These are phyloP conservation scores for Entomobrya multifasciata DNA, from an alignment of 2,888 invertebrate genomes.

Conservation along the genomic window DNA sequence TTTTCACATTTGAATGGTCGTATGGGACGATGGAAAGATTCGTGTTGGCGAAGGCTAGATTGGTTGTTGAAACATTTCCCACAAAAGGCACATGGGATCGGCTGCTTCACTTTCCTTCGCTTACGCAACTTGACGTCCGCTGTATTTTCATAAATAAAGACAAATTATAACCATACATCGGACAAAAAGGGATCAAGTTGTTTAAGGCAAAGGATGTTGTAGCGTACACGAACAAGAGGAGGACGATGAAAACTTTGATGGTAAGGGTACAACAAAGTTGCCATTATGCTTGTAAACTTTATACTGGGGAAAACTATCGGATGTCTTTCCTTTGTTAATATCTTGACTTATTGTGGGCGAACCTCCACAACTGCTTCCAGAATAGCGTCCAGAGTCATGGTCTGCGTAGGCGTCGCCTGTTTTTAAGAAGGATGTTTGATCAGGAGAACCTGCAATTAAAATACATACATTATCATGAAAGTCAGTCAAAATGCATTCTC, in stretches of 20 bases:
- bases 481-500: background rate
- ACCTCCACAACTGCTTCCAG: conserved; percentile 8
- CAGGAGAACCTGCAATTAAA: background rate
- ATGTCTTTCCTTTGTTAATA: background rate
- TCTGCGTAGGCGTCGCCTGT: background rate
- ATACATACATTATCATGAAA: too few species aligned
- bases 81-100: conserved; percentile 57
- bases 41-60: conserved; percentile 63
- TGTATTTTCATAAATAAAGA: background rate
- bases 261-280: background rate
- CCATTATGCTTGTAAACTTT: background rate
- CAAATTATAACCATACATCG: background rate
- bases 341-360: conserved; percentile 17
- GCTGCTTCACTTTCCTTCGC: conserved; percentile 51
- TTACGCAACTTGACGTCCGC: conserved; percentile 40
- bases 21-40: conserved; percentile 58
- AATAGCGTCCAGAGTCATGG: conserved; percentile 31
- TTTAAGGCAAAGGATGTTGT: background rate
- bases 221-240: background rate
- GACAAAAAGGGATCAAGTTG: background rate
- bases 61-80: conserved; percentile 63
- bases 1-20: conserved; percentile 64
- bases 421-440: background rate
- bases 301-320: conserved; percentile 14
- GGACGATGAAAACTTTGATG: background rate